Evolutionary conservation across 2,797 vertebrate species (phyloP).

Genomic region (Lutjanus argentimaculatus): DNA sequence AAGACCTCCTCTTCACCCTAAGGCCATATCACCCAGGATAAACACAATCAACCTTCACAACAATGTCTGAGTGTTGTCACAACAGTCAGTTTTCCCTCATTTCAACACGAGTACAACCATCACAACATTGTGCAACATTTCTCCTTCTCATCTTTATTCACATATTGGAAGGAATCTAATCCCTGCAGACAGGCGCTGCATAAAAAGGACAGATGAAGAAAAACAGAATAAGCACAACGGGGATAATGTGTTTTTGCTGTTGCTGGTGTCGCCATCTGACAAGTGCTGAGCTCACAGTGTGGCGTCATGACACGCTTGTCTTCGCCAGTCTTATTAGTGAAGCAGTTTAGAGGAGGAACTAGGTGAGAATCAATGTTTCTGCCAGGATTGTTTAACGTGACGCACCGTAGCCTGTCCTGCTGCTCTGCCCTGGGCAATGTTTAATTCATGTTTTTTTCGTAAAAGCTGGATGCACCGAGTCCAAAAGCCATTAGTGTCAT

Average conservation of each 20-base stretch:
- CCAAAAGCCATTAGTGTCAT: slow-evolving; percentile 78
- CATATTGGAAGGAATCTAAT: slow-evolving; percentile 41
- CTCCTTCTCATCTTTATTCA: slow-evolving; percentile 3
- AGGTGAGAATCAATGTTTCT: slow-evolving; percentile 80
- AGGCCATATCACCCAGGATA: slow-evolving; percentile 14
- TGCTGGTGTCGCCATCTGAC: slow-evolving; percentile 58
- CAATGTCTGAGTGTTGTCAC: slow-evolving; percentile 37
- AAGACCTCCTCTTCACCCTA: slow-evolving; percentile 9
- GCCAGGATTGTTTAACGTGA: slow-evolving; percentile 78
- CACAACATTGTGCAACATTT: slow-evolving; percentile 35
- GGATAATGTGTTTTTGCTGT: slow-evolving; percentile 78
- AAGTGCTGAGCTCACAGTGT: slow-evolving; percentile 52
- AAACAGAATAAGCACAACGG: slow-evolving; percentile 44
- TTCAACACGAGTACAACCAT: slow-evolving; percentile 30
- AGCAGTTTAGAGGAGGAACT: slow-evolving; percentile 63
- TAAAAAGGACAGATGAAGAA: slow-evolving; percentile 45
- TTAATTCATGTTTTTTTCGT: slow-evolving; percentile 82
- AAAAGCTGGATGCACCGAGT: slow-evolving; percentile 72
- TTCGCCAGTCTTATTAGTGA: slow-evolving; percentile 55
- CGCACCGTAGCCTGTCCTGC: slow-evolving; percentile 52
- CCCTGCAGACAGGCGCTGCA: slow-evolving; percentile 43
- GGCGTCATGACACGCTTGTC: slow-evolving; percentile 62
- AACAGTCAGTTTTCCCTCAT: slow-evolving; percentile 26
- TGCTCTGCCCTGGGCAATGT: slow-evolving; percentile 65
- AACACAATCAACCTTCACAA: slow-evolving; percentile 47